Evolutionary conservation across 2,113 vertebrate genomes (phyloP).

Genomic region (Rhombomys opimus): DNA sequence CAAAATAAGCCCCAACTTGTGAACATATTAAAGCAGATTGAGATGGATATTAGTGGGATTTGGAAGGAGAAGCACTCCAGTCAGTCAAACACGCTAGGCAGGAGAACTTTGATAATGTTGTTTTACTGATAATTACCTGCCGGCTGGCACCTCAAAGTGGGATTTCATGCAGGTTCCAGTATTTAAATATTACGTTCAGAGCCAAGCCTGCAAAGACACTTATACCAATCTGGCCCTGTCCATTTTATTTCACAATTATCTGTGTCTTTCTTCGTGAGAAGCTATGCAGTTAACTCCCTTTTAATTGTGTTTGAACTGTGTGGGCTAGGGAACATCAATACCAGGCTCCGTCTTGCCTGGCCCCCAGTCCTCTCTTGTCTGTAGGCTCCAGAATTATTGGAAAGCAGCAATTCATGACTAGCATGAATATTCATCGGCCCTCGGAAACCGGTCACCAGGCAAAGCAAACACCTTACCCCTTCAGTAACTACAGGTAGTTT

Average conservation of each 20-base stretch:
- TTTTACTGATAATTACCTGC: constrained; percentile 84
- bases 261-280: constrained; percentile 66
- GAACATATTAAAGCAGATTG: constrained; percentile 81
- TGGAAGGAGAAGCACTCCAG: constrained; percentile 81
- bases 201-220: constrained; percentile 68
- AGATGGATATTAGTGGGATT: constrained; percentile 82
- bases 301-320: constrained; percentile 74
- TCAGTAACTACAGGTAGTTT: background rate
- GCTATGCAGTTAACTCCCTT: constrained; percentile 67
- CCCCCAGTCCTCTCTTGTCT: background rate
- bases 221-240: constrained; percentile 49
- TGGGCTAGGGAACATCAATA: background rate
- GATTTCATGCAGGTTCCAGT: constrained; percentile 80
- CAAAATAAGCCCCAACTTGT: constrained; percentile 78
- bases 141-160: constrained; percentile 75
- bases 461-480: background rate
- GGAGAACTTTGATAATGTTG: constrained; percentile 77
- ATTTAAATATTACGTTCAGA: constrained; percentile 79
- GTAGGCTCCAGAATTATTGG: constrained; percentile 54
- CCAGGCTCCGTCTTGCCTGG: background rate
- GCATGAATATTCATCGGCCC: constrained; percentile 63
- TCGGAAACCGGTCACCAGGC: constrained; percentile 5
- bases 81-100: constrained; percentile 71
- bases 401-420: constrained; percentile 14
- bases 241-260: constrained; percentile 73